Percentiles rank a stretch among this genome's conserved stretches.
These are phyloP conservation scores for Geotrupes spiniger DNA, from an alignment of 2,888 invertebrate genomes.

Conservation along the genomic window DNA sequence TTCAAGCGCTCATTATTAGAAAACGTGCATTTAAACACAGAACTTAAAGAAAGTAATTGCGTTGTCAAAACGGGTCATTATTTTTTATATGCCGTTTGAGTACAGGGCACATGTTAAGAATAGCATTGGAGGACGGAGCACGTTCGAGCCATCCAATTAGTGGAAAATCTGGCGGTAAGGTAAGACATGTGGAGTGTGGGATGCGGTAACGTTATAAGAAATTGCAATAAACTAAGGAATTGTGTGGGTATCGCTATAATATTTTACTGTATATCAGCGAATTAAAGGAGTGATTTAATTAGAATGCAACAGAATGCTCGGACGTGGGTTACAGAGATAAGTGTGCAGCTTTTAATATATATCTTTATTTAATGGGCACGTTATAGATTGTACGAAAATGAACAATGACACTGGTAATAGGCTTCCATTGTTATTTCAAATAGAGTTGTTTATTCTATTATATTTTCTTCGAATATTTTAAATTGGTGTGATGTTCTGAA, in stretches of 20 bases:
- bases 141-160: slow-evolving; percentile 33
- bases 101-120: slow-evolving; percentile 27
- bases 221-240: slow-evolving; percentile 3
- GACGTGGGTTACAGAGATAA: slow-evolving; percentile 2
- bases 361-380: not conserved
- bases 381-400: not conserved
- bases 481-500: too few species aligned
- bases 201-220: slow-evolving; percentile 3
- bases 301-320: not conserved
- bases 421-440: not conserved
- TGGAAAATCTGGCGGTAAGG: slow-evolving; percentile 24
- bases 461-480: too few species aligned
- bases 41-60: slow-evolving; percentile 22
- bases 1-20: slow-evolving; percentile 18
- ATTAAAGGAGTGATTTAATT: slow-evolving; percentile 11
- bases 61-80: slow-evolving; percentile 28
- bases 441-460: too few species aligned
- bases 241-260: slow-evolving; percentile 8
- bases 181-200: slow-evolving; percentile 19
- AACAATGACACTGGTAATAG: not conserved
- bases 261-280: slow-evolving; percentile 15
- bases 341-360: slow-evolving; percentile 1
- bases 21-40: slow-evolving; percentile 20
- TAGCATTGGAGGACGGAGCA: slow-evolving; percentile 27
- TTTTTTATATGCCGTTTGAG: slow-evolving; percentile 33